A percentile compares a stretch with the other conserved stretches of the same genome.
Conservation (phyloP, 2,888 invertebrate species). For the Tupiocoris notatus region DNA sequence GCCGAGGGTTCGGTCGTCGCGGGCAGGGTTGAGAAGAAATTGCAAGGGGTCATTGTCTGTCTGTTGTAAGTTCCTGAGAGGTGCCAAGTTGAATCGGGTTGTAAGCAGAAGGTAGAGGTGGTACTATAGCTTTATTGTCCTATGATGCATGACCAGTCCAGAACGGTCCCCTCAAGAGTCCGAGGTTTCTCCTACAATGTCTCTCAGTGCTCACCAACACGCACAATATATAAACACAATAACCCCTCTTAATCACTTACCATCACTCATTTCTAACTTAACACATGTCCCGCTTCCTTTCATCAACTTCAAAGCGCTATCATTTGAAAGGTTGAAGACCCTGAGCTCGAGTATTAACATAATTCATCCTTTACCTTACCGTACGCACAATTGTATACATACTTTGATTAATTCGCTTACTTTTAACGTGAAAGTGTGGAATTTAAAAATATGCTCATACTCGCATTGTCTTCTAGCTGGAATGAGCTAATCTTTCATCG, state of each 20-base stretch:
- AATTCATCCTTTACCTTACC: constrained; percentile 11
- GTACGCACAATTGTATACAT: neutral
- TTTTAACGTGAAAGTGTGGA: neutral
- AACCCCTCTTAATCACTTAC: constrained; percentile 37
- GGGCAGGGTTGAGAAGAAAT: constrained; percentile 7
- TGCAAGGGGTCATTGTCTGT: constrained; percentile 34
- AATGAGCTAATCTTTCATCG: neutral
- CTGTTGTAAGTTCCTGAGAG: constrained; percentile 29
- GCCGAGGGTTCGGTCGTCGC: neutral
- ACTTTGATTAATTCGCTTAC: neutral
- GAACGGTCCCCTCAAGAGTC: constrained; percentile 20
- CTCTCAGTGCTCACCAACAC: constrained; percentile 35
- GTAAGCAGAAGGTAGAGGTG: neutral
- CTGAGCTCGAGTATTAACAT: constrained; percentile 8
- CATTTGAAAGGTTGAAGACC: neutral
- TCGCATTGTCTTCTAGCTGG: neutral
- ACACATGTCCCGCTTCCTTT: constrained; percentile 33
- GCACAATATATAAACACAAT: constrained; percentile 43
- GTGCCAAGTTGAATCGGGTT: constrained; percentile 43
- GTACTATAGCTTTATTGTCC: constrained; percentile 41
- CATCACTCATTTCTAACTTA: constrained; percentile 33
- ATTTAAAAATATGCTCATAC: neutral
- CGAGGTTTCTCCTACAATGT: constrained; percentile 27
- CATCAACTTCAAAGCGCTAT: constrained; percentile 29
- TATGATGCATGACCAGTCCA: constrained; percentile 41